phyloP scores from a whole-genome alignment of 1,140 invertebrate genomes.

The Nomia melanderi region DNA sequence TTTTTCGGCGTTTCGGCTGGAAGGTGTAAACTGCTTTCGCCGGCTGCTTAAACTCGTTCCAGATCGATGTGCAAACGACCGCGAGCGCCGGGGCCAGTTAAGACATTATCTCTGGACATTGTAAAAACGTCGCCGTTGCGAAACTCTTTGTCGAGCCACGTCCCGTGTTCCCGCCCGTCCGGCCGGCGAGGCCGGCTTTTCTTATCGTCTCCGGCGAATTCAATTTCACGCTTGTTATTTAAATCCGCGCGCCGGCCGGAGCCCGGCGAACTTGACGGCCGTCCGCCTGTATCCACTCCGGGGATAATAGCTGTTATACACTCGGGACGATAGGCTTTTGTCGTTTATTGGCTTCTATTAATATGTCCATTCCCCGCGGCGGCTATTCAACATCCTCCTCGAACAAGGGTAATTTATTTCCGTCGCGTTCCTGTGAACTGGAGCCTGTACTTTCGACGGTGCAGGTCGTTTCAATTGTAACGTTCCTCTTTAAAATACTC shows the following conservation, averaged over 20 bases:
- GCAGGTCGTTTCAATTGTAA: no score
- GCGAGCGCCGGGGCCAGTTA: constrained; percentile 51
- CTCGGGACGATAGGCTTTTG: no score
- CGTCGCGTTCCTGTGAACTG: no score
- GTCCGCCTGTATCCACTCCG: no score
- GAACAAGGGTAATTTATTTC: no score
- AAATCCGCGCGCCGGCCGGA: neutral
- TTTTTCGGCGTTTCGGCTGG: constrained; percentile 48
- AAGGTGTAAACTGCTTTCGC: constrained; percentile 62
- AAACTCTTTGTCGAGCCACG: constrained; percentile 31
- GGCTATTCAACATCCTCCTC: no score
- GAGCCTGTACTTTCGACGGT: no score
- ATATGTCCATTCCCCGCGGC: no score
- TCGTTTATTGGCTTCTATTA: no score
- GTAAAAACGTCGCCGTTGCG: constrained; percentile 58
- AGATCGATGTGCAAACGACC: constrained; percentile 63
- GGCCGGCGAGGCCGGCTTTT: constrained; percentile 10
- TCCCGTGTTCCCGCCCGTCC: constrained; percentile 7
- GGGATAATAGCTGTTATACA: no score
- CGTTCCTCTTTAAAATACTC: no score
- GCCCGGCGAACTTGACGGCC: neutral
- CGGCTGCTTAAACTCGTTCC: constrained; percentile 61
- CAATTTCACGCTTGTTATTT: constrained; percentile 40
- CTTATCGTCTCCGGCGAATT: constrained; percentile 55
- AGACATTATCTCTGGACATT: constrained; percentile 65